Conservation (phyloP, 2,113 vertebrate genomes). For the Phalacrocorax brasilianus region DNA sequence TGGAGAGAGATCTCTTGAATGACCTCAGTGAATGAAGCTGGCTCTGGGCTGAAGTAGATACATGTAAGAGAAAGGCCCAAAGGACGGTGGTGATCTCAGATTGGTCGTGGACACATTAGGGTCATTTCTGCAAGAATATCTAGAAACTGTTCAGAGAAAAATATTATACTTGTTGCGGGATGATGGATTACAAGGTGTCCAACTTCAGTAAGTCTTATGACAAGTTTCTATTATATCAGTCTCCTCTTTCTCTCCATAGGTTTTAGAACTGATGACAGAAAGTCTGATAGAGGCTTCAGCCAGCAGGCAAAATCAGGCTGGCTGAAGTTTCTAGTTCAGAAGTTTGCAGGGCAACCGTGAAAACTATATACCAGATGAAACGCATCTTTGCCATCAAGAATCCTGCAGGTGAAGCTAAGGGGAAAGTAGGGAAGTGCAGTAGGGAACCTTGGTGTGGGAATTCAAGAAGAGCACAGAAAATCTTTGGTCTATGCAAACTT, state of each 20-base stretch:
- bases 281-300: too few species aligned
- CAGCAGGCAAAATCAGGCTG: neutral
- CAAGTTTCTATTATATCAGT: neutral
- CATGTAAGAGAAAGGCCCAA: neutral
- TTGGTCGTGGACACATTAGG: neutral
- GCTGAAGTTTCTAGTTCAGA: neutral
- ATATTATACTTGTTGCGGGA: neutral
- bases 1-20: neutral
- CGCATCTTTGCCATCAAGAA: neutral
- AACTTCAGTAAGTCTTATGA: neutral
- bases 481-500: neutral
- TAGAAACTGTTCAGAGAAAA: neutral
- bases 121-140: neutral
- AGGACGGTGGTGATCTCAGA: neutral
- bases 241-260: neutral
- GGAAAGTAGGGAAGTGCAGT: neutral
- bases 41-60: neutral
- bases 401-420: neutral
- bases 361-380: neutral
- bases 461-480: neutral
- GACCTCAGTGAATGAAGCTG: neutral
- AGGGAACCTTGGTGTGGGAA: neutral
- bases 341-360: neutral
- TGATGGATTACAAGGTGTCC: neutral
- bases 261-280: neutral